phyloP scores from a whole-genome alignment of 2,797 vertebrate genomes.

The Melanotaenia pygmaea region DNA sequence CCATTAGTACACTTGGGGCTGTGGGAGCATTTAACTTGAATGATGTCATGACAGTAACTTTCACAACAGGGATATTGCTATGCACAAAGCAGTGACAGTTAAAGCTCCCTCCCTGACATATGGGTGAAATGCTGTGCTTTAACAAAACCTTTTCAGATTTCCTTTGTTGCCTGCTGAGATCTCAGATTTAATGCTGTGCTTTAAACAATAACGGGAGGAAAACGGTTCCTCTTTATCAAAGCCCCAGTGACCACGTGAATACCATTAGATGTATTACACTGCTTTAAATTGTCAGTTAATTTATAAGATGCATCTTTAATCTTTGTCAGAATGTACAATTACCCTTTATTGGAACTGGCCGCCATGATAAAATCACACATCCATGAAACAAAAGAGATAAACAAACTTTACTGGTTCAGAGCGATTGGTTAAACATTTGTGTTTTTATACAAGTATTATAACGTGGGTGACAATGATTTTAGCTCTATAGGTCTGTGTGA shows the following conservation, averaged over 20 bases:
- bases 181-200: conserved; percentile 33
- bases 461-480: conserved; percentile 6
- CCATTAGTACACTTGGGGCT: conserved; percentile 50
- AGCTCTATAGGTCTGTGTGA: conserved; percentile 15
- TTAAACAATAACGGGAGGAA: conserved; percentile 45
- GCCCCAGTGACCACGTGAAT: conserved; percentile 26
- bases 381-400: conserved; percentile 17
- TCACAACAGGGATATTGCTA: conserved; percentile 46
- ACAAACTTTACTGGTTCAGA: background rate
- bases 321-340: conserved; percentile 25
- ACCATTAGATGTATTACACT: conserved; percentile 11
- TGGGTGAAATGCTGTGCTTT: conserved; percentile 47
- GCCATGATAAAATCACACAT: conserved; percentile 21
- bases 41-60: conserved; percentile 47
- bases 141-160: conserved; percentile 60
- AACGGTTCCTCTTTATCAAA: conserved; percentile 41
- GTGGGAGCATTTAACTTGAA: conserved; percentile 49
- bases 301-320: conserved; percentile 13
- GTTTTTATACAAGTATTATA: conserved; percentile 26
- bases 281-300: conserved; percentile 33
- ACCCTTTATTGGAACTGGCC: conserved; percentile 24
- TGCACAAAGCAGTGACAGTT: conserved; percentile 45
- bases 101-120: conserved; percentile 45
- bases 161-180: conserved; percentile 52
- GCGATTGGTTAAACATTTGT: conserved; percentile 8